Conservation (phyloP, 2,888 invertebrate species). For the Malacosoma neustria region DNA sequence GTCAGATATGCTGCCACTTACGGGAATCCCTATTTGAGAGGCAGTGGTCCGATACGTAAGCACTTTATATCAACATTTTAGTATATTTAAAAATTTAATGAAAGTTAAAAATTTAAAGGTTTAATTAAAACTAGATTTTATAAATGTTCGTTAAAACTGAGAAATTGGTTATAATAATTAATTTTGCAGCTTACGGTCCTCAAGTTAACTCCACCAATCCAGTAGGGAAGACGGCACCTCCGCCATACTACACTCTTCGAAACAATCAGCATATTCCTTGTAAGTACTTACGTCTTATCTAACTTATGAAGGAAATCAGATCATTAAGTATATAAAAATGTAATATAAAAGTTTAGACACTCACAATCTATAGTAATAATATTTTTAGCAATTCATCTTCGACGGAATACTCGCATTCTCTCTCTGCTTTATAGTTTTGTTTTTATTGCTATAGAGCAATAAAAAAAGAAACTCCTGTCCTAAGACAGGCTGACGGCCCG, state of each 20-base stretch:
- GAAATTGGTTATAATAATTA: background rate
- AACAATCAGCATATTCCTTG: constrained; percentile 41
- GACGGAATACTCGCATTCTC: no score
- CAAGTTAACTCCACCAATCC: constrained; percentile 77
- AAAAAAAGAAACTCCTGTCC: no score
- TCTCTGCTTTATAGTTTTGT: no score
- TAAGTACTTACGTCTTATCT: no score
- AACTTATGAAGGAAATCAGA: no score
- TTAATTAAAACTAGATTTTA: background rate
- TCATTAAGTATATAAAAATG: no score
- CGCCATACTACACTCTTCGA: constrained; percentile 78
- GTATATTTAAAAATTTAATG: background rate
- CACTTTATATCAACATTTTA: background rate
- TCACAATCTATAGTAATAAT: no score
- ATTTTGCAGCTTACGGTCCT: constrained; percentile 38
- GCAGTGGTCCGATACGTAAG: constrained; percentile 75
- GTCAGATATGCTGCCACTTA: constrained; percentile 92
- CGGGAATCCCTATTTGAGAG: constrained; percentile 90
- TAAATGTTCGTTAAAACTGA: background rate
- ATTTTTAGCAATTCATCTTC: no score
- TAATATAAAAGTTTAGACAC: no score
- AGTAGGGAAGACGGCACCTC: constrained; percentile 84
- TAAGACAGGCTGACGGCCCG: no score
- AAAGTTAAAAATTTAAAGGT: no score
- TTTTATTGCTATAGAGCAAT: no score